Evolutionary conservation across 2,888 invertebrate genomes (phyloP), one percentile per base, ranked within the genome.

Genomic region (Nasonovia ribisnigri): DNA sequence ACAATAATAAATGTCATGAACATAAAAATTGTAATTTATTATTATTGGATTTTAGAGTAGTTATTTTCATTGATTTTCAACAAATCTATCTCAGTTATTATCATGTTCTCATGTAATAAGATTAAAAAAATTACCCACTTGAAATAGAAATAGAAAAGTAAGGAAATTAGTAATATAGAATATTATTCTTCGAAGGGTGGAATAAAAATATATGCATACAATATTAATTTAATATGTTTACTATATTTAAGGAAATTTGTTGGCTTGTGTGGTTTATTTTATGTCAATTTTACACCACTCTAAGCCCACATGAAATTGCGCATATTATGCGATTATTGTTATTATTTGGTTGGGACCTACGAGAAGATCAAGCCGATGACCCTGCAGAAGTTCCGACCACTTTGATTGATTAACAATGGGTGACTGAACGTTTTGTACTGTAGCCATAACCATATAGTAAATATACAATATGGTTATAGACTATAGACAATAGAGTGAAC

Each of bases 401-500:
- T 43, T 46, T 86, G 86, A 77, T 77, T 86, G 86, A 86, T 86
- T 86, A 46, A 86, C 46, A 46, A 48, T 86, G 46, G 46, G 20
- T 46, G 86, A 86, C 86, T n/a, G 46, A 46, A 48, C 46, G n/a
- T 86, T 86, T 86, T 46, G 86, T 86, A 86, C 24, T 86, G 46
- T 43, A n/a, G 46, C 46, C 11, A 29, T 86, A 46, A 86, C 29
- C 84, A 43, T 84, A 43, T 42, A 29, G 46, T 86, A 86, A 86
- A 86, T 86, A 86, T 46, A 48, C 26, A 43, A 46, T 86, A 16
- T n/a, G n/a, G n/a, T n/a, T n/a, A n/a, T n/a, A n/a, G n/a, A n/a
- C n/a, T 48, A 86, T 86, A 86, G 86, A 86, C 86, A 86, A 86
- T 86, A 86, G 29, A 13, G 29, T 29, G 43, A 86, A 86, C 86